phyloP scores from a whole-genome alignment of 1,140 invertebrate genomes.

The Bombus confusus region DNA sequence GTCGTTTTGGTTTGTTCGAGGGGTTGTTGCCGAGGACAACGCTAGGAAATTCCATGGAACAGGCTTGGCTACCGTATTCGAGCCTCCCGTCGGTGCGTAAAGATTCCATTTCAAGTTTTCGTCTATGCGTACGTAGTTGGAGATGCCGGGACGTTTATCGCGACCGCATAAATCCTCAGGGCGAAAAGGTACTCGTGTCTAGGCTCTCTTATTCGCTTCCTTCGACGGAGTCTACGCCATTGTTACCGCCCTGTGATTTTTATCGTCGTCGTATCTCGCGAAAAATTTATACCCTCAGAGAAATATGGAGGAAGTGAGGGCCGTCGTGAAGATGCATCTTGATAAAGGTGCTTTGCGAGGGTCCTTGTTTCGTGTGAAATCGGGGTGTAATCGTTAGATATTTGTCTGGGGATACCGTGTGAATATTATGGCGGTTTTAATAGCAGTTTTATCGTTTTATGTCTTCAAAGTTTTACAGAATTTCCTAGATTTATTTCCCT shows the following conservation, averaged over 20 bases:
- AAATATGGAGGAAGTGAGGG: no score
- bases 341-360: background rate
- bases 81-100: background rate
- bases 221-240: background rate
- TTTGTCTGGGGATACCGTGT: no score
- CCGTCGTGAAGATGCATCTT: background rate
- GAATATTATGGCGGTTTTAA: background rate
- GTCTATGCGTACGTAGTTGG: background rate
- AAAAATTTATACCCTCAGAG: background rate
- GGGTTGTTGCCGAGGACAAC: conserved; percentile 33
- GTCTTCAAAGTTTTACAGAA: background rate
- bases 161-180: conserved; percentile 3
- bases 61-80: background rate
- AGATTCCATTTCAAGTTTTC: conserved; percentile 11
- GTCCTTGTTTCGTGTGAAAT: background rate
- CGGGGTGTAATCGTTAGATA: background rate
- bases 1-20: background rate
- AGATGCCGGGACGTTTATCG: background rate
- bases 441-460: background rate
- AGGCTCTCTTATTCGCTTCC: background rate
- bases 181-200: background rate
- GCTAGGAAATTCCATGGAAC: background rate
- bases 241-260: conserved; percentile 14
- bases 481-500: no score
- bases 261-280: conserved; percentile 6